Evolutionary conservation across 1,140 invertebrate genomes (phyloP), one percentile per base, ranked within the genome.

Genomic region (Diabrotica virgifera): DNA sequence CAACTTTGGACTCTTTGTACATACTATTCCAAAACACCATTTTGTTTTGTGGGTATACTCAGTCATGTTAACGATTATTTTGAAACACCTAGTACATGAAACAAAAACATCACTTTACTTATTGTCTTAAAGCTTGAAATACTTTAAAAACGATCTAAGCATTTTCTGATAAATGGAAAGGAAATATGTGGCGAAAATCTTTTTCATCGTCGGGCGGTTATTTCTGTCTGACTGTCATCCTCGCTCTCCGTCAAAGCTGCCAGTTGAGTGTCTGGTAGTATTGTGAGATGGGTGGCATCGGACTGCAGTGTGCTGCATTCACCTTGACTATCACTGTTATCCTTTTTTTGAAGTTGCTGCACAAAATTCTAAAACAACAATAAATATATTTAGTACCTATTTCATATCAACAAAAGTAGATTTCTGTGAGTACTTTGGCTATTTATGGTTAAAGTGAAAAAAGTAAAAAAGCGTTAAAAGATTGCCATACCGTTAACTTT

Each of bases 231-330:
- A 52, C 76, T 76, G 63, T 82, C 80, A 58, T 82, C 80, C 63
- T 82, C 81, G 59, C 79, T 80, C 68, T 82, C 81, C 0, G 81
- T 80, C 24, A 81, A 72, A 5, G 77, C 78, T 10, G 80, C 77
- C 59, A 82, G 66, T 64, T 81, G 80, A 37, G 79, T 77, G 71
- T 80, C 84, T 61, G 82, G 83, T 66, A 87, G 79, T 69, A 86
- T 89, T 24, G 89, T 90, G 8, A 90, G 82, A 73, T 88, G 86
- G 4, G 87, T 89, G 0, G 86, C 85, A 79, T 92, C 90, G 51
- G 88, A 89, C 74, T 90, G 87, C 58, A 90, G 81, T 0, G 89
- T 90, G 70, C 87, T 89, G 70, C 87, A 89, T 80, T 89, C 89
- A 65, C 87, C 85, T 40, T 66, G 66, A 10, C 59, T 55, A 69